phyloP scores from a whole-genome alignment of 2,888 invertebrate species.

The Phorcus lineatus region DNA sequence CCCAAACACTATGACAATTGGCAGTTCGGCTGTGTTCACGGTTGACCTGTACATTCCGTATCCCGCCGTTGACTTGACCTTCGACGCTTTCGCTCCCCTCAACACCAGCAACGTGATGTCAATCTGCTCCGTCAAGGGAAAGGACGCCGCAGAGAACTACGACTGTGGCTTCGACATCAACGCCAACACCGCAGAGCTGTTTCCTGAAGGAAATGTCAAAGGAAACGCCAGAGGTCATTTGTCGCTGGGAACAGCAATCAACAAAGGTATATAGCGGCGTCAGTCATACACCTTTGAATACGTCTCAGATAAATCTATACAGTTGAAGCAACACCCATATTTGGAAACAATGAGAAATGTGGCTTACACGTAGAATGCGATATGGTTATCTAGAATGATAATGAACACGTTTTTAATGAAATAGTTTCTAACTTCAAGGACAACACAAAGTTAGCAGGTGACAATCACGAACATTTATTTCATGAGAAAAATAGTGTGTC shows the following conservation, averaged over 20 bases:
- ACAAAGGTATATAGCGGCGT: too few species aligned
- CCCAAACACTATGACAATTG: constrained; percentile 55
- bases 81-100: constrained; percentile 66
- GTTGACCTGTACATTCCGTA: constrained; percentile 65
- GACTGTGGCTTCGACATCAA: constrained; percentile 54
- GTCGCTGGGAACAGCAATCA: constrained; percentile 53
- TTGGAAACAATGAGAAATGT: too few species aligned
- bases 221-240: constrained; percentile 55
- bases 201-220: constrained; percentile 50
- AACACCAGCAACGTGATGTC: constrained; percentile 65
- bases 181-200: constrained; percentile 6
- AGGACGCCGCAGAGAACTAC: constrained; percentile 49
- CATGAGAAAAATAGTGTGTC: too few species aligned
- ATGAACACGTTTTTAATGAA: too few species aligned
- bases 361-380: too few species aligned
- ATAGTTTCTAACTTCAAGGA: too few species aligned
- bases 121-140: constrained; percentile 51
- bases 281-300: too few species aligned
- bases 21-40: constrained; percentile 52
- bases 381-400: too few species aligned
- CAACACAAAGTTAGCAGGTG: too few species aligned
- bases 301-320: too few species aligned
- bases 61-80: constrained; percentile 44
- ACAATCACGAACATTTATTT: too few species aligned
- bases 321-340: too few species aligned